Evolutionary conservation across 2,797 vertebrate species (phyloP).

Genomic region (Anisognathus igniventris): DNA sequence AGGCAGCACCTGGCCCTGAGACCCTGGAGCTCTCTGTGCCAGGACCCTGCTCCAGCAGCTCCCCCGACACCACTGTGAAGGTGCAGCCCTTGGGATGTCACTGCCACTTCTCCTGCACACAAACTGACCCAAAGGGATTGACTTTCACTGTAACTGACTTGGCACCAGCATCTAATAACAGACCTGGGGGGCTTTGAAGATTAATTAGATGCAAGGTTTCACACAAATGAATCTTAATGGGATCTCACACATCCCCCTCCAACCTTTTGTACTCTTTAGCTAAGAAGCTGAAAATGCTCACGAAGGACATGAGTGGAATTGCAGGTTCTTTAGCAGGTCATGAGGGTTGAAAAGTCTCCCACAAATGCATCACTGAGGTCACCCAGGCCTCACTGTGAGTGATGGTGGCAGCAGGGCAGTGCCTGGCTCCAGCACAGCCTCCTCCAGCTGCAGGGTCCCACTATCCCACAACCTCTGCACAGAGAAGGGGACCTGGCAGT

Average conservation of each 20-base stretch:
- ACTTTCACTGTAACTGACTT: neutral
- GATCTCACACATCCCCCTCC: neutral
- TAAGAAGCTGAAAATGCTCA: neutral
- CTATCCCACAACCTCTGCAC: accelerated
- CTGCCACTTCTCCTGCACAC: neutral
- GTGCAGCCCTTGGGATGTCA: neutral
- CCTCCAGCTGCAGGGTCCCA: neutral
- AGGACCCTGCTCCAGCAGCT: neutral
- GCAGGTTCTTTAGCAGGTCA: neutral
- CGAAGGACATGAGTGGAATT: neutral
- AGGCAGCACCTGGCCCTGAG: accelerated
- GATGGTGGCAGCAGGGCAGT: neutral
- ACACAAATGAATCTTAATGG: conserved; percentile 25
- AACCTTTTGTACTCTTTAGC: neutral
- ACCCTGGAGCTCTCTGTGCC: accelerated
- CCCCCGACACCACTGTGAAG: neutral
- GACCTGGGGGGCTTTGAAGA: neutral
- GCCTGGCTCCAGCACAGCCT: neutral
- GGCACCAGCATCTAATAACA: neutral
- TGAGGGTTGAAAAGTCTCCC: neutral
- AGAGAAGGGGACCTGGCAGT: neutral
- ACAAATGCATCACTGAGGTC: neutral
- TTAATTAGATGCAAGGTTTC: conserved; percentile 30
- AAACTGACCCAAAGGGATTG: neutral
- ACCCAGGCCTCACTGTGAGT: neutral